Evolutionary conservation across 1,140 invertebrate species (phyloP).

Genomic region (Bilobella aurantiaca): DNA sequence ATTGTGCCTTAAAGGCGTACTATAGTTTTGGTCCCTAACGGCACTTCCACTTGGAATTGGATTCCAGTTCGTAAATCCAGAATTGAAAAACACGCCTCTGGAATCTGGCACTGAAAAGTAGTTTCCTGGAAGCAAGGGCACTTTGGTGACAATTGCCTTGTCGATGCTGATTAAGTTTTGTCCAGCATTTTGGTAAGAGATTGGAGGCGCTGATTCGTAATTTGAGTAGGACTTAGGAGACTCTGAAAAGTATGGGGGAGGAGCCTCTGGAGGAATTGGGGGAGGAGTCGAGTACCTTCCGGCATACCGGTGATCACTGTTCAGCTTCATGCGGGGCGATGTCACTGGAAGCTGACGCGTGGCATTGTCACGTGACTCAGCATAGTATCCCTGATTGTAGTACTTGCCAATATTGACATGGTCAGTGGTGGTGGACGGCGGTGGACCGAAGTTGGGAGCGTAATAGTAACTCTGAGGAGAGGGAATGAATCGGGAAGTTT

Average conservation of each 20-base stretch:
- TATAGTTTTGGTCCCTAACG: background rate
- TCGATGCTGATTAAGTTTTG: slow-evolving; percentile 23
- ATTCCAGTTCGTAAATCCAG: background rate
- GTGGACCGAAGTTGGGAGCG: slow-evolving; percentile 26
- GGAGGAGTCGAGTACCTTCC: background rate
- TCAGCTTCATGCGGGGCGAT: background rate
- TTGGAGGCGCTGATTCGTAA: background rate
- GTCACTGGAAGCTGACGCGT: background rate
- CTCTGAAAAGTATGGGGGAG: slow-evolving; percentile 21
- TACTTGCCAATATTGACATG: background rate
- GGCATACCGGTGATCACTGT: background rate
- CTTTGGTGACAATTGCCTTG: background rate
- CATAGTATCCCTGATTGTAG: background rate
- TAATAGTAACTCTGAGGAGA: slow-evolving; percentile 18
- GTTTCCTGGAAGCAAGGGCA: background rate
- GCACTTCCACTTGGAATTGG: background rate
- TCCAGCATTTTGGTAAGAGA: slow-evolving; percentile 1
- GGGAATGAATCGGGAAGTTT: slow-evolving; percentile 8
- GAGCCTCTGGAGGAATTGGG: slow-evolving; percentile 2
- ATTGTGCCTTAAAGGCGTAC: background rate
- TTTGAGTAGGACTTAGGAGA: slow-evolving; percentile 17
- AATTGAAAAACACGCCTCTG: background rate
- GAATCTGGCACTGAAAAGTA: background rate
- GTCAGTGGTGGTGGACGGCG: background rate
- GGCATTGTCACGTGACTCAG: background rate